Base-by-base conservation (phyloP, 2,888 invertebrate genomes). In the Alcis repandata region DNA sequence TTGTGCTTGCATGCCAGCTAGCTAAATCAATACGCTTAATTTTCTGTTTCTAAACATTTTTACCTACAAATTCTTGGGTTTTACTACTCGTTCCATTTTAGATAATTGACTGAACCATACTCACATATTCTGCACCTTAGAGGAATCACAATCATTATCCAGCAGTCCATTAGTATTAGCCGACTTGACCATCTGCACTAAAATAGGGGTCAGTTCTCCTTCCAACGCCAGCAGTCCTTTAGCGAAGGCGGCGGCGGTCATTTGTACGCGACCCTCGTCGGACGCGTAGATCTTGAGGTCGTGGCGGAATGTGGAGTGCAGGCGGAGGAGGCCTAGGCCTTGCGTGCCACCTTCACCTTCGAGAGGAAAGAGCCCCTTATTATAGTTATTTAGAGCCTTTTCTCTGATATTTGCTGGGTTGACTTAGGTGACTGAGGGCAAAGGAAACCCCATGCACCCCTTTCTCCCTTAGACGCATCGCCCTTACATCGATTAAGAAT, bases 231-330 rank as follows among this genome's bases (percentile, higher is more conserved):
- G 93, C 33, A 99, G 93, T 0, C 99, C 99, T 93, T 99, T 99
- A 2, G 99, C 99, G 90, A 99, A 99, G 1, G 99, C 99, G 0
- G 99, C 99, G 0, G 99, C 99, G 0, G 99, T 99, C 99, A 99
- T 99, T 91, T 99, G 99, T 1, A 99, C 99, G 62, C 99, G 95
- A 2, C 99, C 99, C 88, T 99, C 99, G 88, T 99, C 99, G 0
- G 99, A 99, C 0, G 99, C 99, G 90, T 99, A 99, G 77, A 99
- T 99, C 94, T 99, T 99, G 67, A 99, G 94, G 89, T 99, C 99
- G 88, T 99, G 99, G 0, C 99, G 96, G 92, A 98, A 99, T 0
- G 99, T 99, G 9, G 99, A 99, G 90, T 99, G 99, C 0, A 99
- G 94, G 0, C 95, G 94, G 0, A 99, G 94, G 8, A 99, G 95